Base-by-base conservation (phyloP, 2,888 invertebrate species). In the Lissocephala sabroskyi region DNA sequence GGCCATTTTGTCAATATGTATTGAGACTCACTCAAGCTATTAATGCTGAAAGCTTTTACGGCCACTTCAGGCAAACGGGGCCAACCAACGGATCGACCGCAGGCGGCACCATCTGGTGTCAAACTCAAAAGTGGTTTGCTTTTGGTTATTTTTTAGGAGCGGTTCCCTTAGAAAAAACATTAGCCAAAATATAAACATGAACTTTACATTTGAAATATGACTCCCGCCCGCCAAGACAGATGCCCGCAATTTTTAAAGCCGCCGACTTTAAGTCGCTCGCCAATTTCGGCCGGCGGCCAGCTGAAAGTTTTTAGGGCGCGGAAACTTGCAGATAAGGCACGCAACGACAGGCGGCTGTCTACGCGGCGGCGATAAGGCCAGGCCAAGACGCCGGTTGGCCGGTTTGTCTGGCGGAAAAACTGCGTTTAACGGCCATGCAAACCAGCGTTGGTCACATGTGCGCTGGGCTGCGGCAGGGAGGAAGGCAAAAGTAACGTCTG, bases 101-200 rank as follows among this genome's bases (percentile, higher is more conserved):
- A 78, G 63, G 68, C 68, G 41, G 65, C 74, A 79, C 65, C 79
- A 79, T 74, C 80, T 79, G 79, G 79, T 78, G 73, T 70, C 65
- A 78, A 66, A 75, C 70, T 80, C 68, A 71, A 79, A 74, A 80
- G 79, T 79, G 79, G 81, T 79, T 80, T 71, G 64, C 57, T 75
- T 64, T 52, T 18, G 45, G 47, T 42, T 39, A 35, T 39, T 41
- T 39, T 50, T 47, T 47, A n/a, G n/a, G n/a, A n/a, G 41, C 33
- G 19, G 17, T 51, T 61, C 59, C 35, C 58, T 59, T 56, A 62
- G 56, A 74, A 65, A 67, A 71, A 62, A 74, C 76, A 74, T 77
- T 76, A 79, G 80, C 68, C 80, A 67, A 77, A 79, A 80, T 70
- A 68, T 76, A 77, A 79, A 80, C 71, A 80, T 59, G 65, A 78